These are phyloP conservation scores for Erythrolamprus reginae DNA, from an alignment of 2,113 vertebrate species.

Conservation along the genomic window DNA sequence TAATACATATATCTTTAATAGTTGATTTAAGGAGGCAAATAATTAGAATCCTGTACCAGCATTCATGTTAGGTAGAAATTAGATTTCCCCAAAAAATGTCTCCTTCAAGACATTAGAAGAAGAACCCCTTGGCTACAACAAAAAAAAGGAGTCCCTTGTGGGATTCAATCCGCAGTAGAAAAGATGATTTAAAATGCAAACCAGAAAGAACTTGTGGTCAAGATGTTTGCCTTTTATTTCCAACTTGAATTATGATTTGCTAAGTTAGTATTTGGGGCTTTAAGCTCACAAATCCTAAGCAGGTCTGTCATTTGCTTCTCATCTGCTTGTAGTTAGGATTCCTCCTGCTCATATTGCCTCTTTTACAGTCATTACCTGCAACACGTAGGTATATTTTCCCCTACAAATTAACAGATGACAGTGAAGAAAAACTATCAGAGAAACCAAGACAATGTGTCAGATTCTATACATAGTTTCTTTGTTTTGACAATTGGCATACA, in stretches of 20 bases:
- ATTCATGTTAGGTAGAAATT: neutral
- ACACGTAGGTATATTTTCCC: accelerated
- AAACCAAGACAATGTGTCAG: neutral
- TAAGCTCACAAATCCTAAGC: neutral
- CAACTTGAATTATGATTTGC: neutral
- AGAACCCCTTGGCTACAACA: neutral
- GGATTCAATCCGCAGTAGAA: neutral
- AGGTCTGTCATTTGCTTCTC: accelerated
- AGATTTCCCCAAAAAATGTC: neutral
- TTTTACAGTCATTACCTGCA: neutral
- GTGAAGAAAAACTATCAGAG: conserved; percentile 14
- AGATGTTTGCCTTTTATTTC: neutral
- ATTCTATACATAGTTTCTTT: conserved; percentile 44
- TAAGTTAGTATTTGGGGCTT: neutral
- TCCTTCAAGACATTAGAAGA: neutral
- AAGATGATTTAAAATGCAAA: neutral
- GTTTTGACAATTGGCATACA: conserved; percentile 50
- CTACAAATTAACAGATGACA: accelerated
- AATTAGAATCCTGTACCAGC: neutral
- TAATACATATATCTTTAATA: neutral
- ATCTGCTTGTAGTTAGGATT: accelerated
- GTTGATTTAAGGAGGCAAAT: neutral
- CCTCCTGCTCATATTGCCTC: accelerated
- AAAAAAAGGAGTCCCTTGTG: neutral
- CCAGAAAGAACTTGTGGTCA: neutral